Base-by-base conservation (phyloP, 2,113 vertebrate species). In the Machaerirhynchus nigripectus region DNA sequence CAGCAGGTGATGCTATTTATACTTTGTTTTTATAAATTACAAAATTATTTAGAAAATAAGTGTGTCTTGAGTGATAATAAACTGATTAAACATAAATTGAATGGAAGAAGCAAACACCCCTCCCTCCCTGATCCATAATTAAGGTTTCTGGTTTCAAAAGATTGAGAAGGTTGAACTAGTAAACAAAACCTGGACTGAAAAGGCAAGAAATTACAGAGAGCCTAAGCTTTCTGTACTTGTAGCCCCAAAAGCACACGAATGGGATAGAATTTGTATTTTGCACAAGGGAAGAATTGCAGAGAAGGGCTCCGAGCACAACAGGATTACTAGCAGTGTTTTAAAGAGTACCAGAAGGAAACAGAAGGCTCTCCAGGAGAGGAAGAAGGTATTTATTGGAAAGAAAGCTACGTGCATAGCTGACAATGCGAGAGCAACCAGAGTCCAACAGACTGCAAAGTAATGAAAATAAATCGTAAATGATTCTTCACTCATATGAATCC, bases 1-100 rank as follows among this genome's bases (percentile, higher is more conserved):
- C 64, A 92, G 79, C 75, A 90, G 76, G 44, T 81, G 73, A 86
- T 95, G 80, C 59, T 89, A 47, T 95, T 92, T 74, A 70, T 94
- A 73, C 9, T 85, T 90, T n/a, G 11, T 18, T 78, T 87, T 40
- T 18, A 31, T n/a, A 65, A 79, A 83, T 80, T 80, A 33, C 18
- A 39, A 49, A 80, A 21, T 4, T 0, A 35, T 85, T 76, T 46
- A 46, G 37, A 90, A 93, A 50, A 31, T 52, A 87, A 87, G 4
- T 11, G 7, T 8, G 1, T 9, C 15, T 88, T 69, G 42, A 55
- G 14, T 37, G n/a, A 61, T 35, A 74, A 65, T 42, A 86, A 84
- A 2, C 27, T 70, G 33, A 55, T 90, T 83, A 80, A 77, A 69
- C 12, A 21, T 10, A 69, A 64, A 87, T 1, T 65, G 55, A 83